Evolutionary conservation across 2,888 invertebrate species (phyloP).

Genomic region (Anthrax anthrax): DNA sequence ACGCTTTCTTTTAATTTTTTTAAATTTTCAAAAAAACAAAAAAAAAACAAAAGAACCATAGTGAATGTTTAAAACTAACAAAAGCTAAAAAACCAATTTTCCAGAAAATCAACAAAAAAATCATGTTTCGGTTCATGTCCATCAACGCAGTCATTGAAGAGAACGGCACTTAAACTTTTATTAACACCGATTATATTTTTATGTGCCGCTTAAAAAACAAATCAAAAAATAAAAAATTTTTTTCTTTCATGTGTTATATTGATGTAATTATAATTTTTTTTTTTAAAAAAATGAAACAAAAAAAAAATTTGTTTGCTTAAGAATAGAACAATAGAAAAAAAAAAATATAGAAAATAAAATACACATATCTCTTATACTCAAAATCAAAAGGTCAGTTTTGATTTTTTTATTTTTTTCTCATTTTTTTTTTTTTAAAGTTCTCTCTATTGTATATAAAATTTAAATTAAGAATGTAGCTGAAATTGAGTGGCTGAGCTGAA

Average conservation of each 20-base stretch:
- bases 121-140: constrained; percentile 17
- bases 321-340: background rate
- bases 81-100: constrained; percentile 14
- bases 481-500: too few species aligned
- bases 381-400: background rate
- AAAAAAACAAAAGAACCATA: too few species aligned
- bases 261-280: background rate
- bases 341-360: background rate
- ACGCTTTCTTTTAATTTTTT: too few species aligned
- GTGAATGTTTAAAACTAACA: constrained; percentile 9
- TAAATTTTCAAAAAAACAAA: too few species aligned
- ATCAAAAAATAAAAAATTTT: constrained; percentile 1
- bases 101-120: constrained; percentile 15
- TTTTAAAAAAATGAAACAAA: background rate
- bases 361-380: background rate
- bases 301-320: background rate
- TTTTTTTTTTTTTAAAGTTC: too few species aligned
- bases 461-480: too few species aligned
- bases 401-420: background rate
- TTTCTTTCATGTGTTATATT: background rate
- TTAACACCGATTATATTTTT: constrained; percentile 64
- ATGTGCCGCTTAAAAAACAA: constrained; percentile 44
- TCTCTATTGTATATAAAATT: too few species aligned
- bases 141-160: constrained; percentile 45
- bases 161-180: constrained; percentile 60